Evolutionary conservation across 2,797 vertebrate species (phyloP), one percentile per base, ranked within the genome.

Genomic region (Tangara arthus): DNA sequence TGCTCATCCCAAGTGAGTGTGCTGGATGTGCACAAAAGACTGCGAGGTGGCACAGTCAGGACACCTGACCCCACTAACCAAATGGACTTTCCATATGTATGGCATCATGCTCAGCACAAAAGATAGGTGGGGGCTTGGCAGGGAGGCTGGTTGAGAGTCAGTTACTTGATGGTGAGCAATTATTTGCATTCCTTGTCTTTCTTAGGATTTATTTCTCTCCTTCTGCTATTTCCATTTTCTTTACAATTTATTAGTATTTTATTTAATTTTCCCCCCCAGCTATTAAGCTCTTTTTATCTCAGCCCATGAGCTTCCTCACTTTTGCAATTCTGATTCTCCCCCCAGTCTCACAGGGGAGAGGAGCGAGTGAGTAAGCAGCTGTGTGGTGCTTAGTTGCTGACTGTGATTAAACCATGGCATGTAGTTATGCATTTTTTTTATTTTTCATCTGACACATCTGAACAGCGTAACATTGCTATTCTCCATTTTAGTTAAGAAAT

Each of bases 231-330:
- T 73, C 15, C 4, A 2, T 34, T 66, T 59, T 15, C 5, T 27
- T 53, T 73, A 11, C 12, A 22, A 52, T 73, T 34, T 46, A 15
- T 37, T 39, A 15, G 46, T 65, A 18, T 37, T 87, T 52, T n/a
- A n/a, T 46, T 80, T 44, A 15, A 18, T 32, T 37, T 3, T 0
- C 0, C 6, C 26, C 35, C 15, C 55, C 23, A 46, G 18, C 9
- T 60, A 30, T 53, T 46, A 73, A 60, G 39, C 4, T 72, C 39
- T 53, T 65, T 50, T 81, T 53, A 34, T 66, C 7, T 66, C 26
- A 47, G 19, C 30, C 46, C 12, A 11, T 46, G 30, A 39, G 10
- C 41, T 60, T 73, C 81, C 34, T 60, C 77, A 60, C 12, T 60
- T 60, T 28, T 53, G 9, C 55, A 75, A 23, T 35, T 53, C 55